Percentiles rank a stretch among this genome's conserved stretches.
These are phyloP conservation scores for Pseudorectes ferrugineus DNA, from an alignment of 2,113 vertebrate species.

Conservation along the genomic window DNA sequence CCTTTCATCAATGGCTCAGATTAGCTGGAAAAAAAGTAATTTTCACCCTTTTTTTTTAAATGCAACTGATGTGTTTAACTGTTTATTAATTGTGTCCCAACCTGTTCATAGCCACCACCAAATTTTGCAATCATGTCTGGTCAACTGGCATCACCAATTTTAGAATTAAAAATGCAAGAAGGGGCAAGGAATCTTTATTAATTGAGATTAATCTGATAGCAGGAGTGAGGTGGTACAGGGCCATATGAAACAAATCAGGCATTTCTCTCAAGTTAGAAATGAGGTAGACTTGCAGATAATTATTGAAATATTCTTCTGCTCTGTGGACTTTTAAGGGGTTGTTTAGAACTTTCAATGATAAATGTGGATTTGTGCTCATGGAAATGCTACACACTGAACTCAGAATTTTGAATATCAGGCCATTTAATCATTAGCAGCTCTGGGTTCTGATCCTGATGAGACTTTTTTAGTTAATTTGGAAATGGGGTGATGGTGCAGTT, in stretches of 20 bases:
- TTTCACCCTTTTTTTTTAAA: neutral
- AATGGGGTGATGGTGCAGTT: accelerated
- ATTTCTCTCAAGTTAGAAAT: neutral
- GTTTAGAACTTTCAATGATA: neutral
- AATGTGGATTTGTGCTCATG: neutral
- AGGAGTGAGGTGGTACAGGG: neutral
- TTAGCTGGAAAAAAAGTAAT: neutral
- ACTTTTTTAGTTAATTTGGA: neutral
- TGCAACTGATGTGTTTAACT: neutral
- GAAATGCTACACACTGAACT: neutral
- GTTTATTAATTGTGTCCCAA: neutral
- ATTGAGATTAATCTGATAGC: neutral
- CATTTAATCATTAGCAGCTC: neutral
- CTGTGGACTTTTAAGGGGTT: neutral
- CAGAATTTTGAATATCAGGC: neutral
- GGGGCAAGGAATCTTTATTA: neutral
- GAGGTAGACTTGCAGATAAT: neutral
- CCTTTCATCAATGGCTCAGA: neutral
- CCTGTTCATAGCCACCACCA: neutral
- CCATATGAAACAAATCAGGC: neutral
- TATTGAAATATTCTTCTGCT: neutral
- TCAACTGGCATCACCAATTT: neutral
- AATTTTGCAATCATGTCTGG: accelerated
- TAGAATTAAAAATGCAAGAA: neutral
- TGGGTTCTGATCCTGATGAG: neutral